A percentile compares a stretch with the other conserved stretches of the same genome.
These are phyloP conservation scores for Neodiprion pinetum DNA, from an alignment of 1,140 invertebrate species.

Conservation along the genomic window DNA sequence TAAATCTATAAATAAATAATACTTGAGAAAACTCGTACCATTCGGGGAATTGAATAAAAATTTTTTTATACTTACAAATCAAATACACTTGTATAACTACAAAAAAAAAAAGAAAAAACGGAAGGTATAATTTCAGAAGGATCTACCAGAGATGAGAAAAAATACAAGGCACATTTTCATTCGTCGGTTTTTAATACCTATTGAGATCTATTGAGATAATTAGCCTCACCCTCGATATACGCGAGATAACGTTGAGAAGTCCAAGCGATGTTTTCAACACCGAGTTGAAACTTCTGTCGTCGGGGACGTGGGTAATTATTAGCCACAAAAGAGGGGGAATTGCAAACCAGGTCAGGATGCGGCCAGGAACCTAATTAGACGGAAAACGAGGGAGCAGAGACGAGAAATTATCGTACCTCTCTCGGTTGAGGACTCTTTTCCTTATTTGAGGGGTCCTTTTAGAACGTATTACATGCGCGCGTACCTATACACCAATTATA, in stretches of 20 bases:
- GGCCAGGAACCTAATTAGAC: constrained; percentile 34
- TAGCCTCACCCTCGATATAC: background rate
- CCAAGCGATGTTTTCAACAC: background rate
- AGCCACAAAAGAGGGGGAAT: constrained; percentile 19
- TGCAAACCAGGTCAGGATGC: constrained; percentile 33
- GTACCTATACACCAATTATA: too few relatives aligned
- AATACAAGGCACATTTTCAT: too few relatives aligned
- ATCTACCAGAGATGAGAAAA: too few relatives aligned
- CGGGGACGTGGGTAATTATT: background rate
- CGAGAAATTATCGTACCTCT: background rate
- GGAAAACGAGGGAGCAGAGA: constrained; percentile 26
- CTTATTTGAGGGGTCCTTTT: background rate
- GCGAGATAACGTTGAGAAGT: constrained; percentile 2
- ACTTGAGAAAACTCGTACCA: too few relatives aligned
- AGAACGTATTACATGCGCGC: background rate
- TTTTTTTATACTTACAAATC: too few relatives aligned
- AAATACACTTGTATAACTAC: too few relatives aligned
- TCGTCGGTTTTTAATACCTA: too few relatives aligned
- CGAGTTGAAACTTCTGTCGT: background rate
- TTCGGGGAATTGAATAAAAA: too few relatives aligned
- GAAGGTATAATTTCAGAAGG: too few relatives aligned
- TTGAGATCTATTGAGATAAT: too few relatives aligned
- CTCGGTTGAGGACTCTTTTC: constrained; percentile 27
- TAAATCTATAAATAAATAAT: too few relatives aligned
- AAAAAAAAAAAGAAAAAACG: too few relatives aligned